A percentile compares a stretch with the other conserved stretches of the same genome.
phyloP scores from a whole-genome alignment of 1,140 invertebrate species.

The Drosophila seguyi region DNA sequence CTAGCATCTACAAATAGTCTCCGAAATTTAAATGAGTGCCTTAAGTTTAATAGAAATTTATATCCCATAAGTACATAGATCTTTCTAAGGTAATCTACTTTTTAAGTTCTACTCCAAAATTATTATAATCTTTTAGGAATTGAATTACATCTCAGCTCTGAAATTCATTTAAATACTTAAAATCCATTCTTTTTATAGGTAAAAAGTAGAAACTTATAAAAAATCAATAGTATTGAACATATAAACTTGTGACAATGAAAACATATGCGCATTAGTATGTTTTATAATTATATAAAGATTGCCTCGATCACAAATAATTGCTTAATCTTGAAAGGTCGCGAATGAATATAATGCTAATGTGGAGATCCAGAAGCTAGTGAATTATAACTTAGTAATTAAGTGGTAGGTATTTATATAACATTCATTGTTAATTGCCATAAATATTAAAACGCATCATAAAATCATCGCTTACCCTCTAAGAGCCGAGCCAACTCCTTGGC shows the following conservation, averaged over 20 bases:
- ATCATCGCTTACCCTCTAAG: constrained; percentile 87
- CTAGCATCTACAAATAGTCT: background rate
- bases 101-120: background rate
- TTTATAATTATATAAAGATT: background rate
- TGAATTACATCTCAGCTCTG: background rate
- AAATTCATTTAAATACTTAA: background rate
- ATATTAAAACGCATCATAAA: background rate
- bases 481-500: constrained; percentile 88
- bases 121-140: background rate
- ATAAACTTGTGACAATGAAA: background rate
- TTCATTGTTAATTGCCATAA: background rate
- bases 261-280: background rate
- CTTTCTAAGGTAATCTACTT: background rate
- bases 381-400: background rate
- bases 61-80: too few relatives aligned
- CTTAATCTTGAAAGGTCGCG: constrained; percentile 10
- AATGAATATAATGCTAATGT: background rate
- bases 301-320: background rate
- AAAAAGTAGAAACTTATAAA: background rate
- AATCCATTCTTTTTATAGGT: background rate
- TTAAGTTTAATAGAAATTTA: background rate
- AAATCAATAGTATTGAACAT: background rate
- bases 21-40: background rate
- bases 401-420: background rate
- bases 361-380: background rate